Evolutionary conservation across 2,113 vertebrate species (phyloP).

Genomic region (Lutjanus erythropterus): DNA sequence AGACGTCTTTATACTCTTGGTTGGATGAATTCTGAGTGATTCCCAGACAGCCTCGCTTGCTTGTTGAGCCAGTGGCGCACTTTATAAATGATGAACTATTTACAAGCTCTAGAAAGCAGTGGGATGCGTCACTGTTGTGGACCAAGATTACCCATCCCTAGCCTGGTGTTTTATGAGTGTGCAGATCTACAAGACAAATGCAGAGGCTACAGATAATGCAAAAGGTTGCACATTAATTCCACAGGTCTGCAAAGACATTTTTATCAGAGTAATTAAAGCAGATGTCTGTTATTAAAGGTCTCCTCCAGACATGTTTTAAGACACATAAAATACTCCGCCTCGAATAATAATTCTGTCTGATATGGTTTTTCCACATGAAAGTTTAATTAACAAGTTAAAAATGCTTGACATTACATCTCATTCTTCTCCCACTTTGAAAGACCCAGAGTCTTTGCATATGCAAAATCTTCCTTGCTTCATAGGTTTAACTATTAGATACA

Average conservation of each 20-base stretch:
- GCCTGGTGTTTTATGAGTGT: background rate
- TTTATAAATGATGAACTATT: conserved; percentile 30
- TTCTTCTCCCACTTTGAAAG: too few species aligned
- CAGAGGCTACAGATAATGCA: background rate
- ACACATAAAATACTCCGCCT: background rate
- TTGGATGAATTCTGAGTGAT: conserved; percentile 15
- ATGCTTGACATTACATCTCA: too few species aligned
- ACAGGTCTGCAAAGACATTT: background rate
- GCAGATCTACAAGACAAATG: background rate
- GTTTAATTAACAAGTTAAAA: too few species aligned
- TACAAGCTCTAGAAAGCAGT: background rate
- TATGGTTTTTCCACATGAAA: too few species aligned
- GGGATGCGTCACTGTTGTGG: background rate
- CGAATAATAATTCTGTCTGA: background rate
- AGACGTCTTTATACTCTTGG: conserved; percentile 5
- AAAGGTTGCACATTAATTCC: background rate
- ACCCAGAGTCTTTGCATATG: too few species aligned
- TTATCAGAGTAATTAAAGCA: background rate
- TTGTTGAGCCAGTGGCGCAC: conserved; percentile 14
- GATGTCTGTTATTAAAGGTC: background rate
- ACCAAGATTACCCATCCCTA: background rate
- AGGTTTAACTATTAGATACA: background rate
- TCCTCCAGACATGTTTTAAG: background rate
- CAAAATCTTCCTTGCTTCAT: background rate
- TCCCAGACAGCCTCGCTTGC: background rate